These are phyloP conservation scores for Dastarcus helophoroides DNA, from an alignment of 2,888 invertebrate species.

Conservation along the genomic window DNA sequence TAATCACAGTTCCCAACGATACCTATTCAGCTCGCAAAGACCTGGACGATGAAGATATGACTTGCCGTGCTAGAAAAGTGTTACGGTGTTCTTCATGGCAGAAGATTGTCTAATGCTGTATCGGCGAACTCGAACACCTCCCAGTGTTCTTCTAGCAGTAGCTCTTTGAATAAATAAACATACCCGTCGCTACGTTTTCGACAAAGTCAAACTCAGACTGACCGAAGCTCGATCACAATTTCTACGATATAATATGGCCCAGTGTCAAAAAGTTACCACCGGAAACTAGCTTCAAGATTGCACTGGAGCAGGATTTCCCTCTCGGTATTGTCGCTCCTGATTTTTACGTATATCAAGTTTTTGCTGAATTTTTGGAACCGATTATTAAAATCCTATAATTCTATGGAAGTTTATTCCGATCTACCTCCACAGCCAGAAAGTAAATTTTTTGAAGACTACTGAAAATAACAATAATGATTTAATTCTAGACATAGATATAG, in stretches of 20 bases:
- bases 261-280: constrained; percentile 67
- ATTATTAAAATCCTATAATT: constrained; percentile 70
- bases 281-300: constrained; percentile 43
- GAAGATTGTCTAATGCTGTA: constrained; percentile 42
- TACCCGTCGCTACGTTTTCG: constrained; percentile 60
- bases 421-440: constrained; percentile 53
- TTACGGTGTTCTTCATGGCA: constrained; percentile 55
- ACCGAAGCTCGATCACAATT: constrained; percentile 76
- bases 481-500: constrained; percentile 48
- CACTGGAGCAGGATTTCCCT: constrained; percentile 59
- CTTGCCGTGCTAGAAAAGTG: constrained; percentile 65
- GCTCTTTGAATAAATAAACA: constrained; percentile 61
- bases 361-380: constrained; percentile 70
- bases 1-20: constrained; percentile 58
- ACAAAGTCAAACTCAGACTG: constrained; percentile 59
- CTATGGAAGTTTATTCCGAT: constrained; percentile 53
- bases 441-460: constrained; percentile 37
- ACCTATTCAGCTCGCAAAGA: constrained; percentile 60
- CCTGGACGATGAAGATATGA: constrained; percentile 57
- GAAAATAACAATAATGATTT: constrained; percentile 19
- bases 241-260: constrained; percentile 83
- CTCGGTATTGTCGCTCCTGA: constrained; percentile 75
- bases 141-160: constrained; percentile 20
- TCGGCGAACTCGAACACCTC: constrained; percentile 43
- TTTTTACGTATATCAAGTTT: constrained; percentile 74